Conservation (phyloP, 2,797 vertebrate genomes). For the Malurus splendens region DNA sequence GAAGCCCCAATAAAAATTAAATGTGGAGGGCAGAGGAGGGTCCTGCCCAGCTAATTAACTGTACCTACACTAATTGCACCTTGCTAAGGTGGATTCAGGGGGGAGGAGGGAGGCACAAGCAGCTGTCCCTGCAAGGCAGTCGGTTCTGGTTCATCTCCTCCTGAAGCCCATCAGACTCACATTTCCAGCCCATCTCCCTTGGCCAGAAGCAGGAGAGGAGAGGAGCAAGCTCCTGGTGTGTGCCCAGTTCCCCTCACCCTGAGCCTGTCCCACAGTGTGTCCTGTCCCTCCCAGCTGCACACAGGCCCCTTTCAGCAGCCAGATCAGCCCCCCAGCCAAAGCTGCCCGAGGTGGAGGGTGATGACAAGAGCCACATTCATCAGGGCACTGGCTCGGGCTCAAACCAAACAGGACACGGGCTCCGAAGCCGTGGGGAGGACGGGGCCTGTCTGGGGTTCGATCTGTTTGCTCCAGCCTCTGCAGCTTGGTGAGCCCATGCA, state of each 20-base stretch:
- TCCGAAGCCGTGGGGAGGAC: neutral
- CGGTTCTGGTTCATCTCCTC: neutral
- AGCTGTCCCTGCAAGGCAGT: neutral
- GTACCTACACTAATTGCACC: neutral
- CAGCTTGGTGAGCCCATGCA: neutral
- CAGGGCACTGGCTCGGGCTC: conserved; percentile 27
- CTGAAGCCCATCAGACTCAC: accelerated
- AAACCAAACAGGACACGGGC: conserved; percentile 10
- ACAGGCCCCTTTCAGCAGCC: neutral
- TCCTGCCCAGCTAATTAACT: neutral
- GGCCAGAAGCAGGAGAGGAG: neutral
- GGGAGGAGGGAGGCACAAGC: neutral
- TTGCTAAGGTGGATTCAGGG: neutral
- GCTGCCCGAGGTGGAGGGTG: neutral
- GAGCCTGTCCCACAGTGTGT: accelerated
- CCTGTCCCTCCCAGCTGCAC: neutral
- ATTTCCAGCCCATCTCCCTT: neutral
- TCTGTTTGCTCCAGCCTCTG: neutral
- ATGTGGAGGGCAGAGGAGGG: neutral
- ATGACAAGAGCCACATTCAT: conserved; percentile 40
- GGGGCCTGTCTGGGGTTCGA: neutral
- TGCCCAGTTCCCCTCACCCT: neutral
- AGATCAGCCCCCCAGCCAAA: neutral
- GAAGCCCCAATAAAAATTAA: neutral
- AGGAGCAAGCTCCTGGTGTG: neutral